Evolutionary conservation across 2,113 vertebrate genomes (phyloP), one percentile per base, ranked within the genome.

Genomic region (Hydropotes inermis): DNA sequence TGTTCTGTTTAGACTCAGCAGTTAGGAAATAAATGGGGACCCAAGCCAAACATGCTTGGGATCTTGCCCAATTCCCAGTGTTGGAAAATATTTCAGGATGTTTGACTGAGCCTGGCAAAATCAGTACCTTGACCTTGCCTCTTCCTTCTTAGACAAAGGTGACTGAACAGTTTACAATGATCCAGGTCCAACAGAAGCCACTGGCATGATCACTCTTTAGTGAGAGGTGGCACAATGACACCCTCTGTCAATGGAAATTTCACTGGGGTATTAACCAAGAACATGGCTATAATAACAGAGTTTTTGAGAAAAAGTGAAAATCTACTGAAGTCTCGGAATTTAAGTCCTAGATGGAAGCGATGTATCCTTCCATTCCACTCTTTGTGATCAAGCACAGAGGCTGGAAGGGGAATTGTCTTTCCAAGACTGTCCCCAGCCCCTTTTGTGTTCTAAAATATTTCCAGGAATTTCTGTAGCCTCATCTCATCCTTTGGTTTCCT

Each of bases 1-100:
- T 95, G 96, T 97, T 98, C 96, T 96, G 70, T 95, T 97, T 97
- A 91, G 86, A 57, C 92, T 96, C 90, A 91, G 88, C 54, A 90
- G 70, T 91, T 88, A 97, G 92, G 55, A n/a, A 64, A 36, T 36
- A 88, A 82, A 79, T 4, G 52, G 27, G 39, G 13, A 89, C 60
- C 33, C 54, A 45, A 52, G 92, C 95, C 97, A 97, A 94, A 90
- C 74, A 89, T 95, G 60, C 93, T 94, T 97, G 95, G 94, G 95
- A 95, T 95, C 45, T 95, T 91, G 86, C 96, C 96, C 98, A 93
- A 84, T 89, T 96, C 61, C 33, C 86, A 95, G 93, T 81, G 78
- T 47, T 92, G 91, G 89, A 97, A 97, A 96, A 91, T 30, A 70
- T 94, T 90, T 95, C 92, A 95, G 91, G 88, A 96, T 81, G 70